Conservation (phyloP, 2,113 vertebrate species). For the Gymnogyps californianus region DNA sequence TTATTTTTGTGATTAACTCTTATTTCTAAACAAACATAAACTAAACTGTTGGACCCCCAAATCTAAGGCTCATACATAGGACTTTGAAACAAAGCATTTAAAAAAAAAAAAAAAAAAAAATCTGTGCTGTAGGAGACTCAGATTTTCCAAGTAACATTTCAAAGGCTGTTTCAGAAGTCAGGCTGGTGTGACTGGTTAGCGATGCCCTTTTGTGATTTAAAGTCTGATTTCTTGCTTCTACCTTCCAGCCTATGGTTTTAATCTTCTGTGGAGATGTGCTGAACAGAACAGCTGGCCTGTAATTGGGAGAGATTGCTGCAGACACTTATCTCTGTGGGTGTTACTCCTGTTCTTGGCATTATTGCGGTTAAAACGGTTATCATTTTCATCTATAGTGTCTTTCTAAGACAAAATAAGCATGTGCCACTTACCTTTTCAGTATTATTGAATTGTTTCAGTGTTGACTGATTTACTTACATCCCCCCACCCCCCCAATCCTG, state of each 20-base stretch:
- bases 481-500: rapidly evolving
- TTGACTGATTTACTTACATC: background rate
- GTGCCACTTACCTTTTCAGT: background rate
- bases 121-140: background rate
- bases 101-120: background rate
- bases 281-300: background rate
- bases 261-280: background rate
- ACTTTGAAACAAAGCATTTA: background rate
- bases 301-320: background rate
- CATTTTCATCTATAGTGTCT: background rate
- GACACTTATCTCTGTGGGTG: background rate
- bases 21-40: background rate
- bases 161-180: background rate
- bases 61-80: background rate
- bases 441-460: background rate
- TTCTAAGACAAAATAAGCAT: background rate
- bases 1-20: background rate
- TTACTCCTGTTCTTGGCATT: background rate
- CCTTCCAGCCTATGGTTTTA: background rate
- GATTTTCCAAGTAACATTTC: background rate
- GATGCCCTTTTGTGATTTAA: background rate
- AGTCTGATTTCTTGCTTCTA: background rate
- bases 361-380: background rate
- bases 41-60: rapidly evolving
- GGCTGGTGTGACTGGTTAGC: background rate